These are phyloP conservation scores for Harpalus rubripes DNA, from an alignment of 2,888 invertebrate species.

Conservation along the genomic window DNA sequence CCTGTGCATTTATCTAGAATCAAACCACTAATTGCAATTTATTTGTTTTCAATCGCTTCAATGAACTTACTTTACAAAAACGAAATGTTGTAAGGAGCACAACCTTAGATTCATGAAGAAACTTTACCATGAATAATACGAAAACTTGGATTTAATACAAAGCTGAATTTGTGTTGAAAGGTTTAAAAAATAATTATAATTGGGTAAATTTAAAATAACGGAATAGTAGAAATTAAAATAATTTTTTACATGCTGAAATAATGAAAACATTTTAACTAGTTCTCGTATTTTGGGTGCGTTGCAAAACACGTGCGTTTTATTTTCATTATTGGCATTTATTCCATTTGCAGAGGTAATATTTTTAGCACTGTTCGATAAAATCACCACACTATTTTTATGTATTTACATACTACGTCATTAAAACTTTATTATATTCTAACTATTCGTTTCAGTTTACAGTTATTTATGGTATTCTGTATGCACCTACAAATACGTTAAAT, in stretches of 20 bases:
- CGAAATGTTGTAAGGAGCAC: not conserved
- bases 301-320: not conserved
- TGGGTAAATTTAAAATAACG: not conserved
- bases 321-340: not conserved
- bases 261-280: not conserved
- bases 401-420: not conserved
- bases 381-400: not conserved
- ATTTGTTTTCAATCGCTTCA: constrained; percentile 71
- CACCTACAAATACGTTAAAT: too few species aligned
- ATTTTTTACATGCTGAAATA: not conserved
- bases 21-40: constrained; percentile 71
- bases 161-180: not conserved
- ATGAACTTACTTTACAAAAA: constrained; percentile 28
- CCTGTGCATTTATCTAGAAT: constrained; percentile 10
- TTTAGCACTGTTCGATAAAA: not conserved
- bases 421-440: not conserved
- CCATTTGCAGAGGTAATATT: not conserved
- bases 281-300: not conserved
- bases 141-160: not conserved
- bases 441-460: too few species aligned
- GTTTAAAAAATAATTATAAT: not conserved
- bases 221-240: not conserved
- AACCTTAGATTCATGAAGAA: too few species aligned
- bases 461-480: too few species aligned
- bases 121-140: not conserved